phyloP scores from a whole-genome alignment of 2,113 vertebrate species.

The Microcebus murinus region DNA sequence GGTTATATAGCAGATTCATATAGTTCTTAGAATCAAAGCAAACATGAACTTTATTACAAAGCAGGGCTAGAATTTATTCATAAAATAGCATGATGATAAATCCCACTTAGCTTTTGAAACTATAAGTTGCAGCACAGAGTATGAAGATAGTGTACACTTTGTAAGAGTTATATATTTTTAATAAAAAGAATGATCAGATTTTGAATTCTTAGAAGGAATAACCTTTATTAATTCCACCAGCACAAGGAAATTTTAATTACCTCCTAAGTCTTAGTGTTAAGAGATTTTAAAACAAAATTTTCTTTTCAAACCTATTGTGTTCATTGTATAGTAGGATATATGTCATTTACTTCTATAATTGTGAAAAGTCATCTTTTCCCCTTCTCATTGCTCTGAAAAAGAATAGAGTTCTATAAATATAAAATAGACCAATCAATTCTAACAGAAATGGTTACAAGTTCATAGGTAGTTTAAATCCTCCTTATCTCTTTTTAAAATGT shows the following conservation, averaged over 20 bases:
- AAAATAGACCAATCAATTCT: neutral
- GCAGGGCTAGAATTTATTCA: neutral
- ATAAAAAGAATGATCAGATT: neutral
- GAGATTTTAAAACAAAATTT: neutral
- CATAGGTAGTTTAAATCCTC: neutral
- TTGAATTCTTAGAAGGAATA: slow-evolving; percentile 37
- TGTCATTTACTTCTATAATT: neutral
- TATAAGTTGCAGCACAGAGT: neutral
- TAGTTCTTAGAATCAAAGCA: neutral
- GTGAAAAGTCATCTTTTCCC: neutral
- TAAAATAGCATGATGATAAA: neutral
- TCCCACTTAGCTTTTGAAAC: neutral
- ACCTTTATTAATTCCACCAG: neutral
- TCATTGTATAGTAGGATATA: neutral
- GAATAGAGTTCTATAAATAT: neutral
- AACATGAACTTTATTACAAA: slow-evolving; percentile 51
- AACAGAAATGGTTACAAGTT: slow-evolving; percentile 23
- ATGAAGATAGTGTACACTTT: neutral
- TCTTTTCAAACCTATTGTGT: neutral
- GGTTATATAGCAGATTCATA: neutral
- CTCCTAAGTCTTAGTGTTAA: slow-evolving; percentile 3
- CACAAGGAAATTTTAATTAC: neutral
- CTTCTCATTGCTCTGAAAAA: neutral
- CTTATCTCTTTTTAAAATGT: slow-evolving; percentile 35
- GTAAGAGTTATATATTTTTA: neutral